These are phyloP conservation scores for Dallia pectoralis DNA, from an alignment of 2,797 vertebrate species.

Conservation along the genomic window DNA sequence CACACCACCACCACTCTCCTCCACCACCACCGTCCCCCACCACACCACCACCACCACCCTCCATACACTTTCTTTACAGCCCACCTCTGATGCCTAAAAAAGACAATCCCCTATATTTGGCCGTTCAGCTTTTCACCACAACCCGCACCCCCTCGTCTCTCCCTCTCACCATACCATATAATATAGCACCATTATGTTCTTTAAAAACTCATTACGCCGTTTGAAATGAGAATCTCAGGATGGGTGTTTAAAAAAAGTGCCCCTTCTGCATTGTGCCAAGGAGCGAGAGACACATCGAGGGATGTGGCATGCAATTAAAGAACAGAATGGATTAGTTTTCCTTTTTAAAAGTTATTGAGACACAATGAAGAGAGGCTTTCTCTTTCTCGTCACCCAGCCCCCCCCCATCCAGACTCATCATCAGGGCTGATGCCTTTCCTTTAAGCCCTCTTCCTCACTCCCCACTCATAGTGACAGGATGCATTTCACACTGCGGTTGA, in stretches of 20 bases:
- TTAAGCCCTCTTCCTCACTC: slow-evolving; percentile 54
- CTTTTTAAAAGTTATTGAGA: slow-evolving; percentile 75
- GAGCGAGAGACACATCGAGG: slow-evolving; percentile 58
- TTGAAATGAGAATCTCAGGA: slow-evolving; percentile 72
- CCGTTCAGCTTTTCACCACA: slow-evolving; percentile 35
- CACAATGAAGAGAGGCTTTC: slow-evolving; percentile 71
- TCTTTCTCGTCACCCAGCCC: slow-evolving; percentile 28
- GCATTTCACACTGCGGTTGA: slow-evolving; percentile 63
- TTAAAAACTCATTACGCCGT: slow-evolving; percentile 78
- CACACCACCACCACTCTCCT: neutral
- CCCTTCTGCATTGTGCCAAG: slow-evolving; percentile 58
- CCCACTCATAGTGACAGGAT: slow-evolving; percentile 68
- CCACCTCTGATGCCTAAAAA: slow-evolving; percentile 56
- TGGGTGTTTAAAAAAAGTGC: slow-evolving; percentile 64
- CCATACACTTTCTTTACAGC: slow-evolving; percentile 24
- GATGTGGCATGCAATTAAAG: slow-evolving; percentile 79
- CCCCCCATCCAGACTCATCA: slow-evolving; percentile 55
- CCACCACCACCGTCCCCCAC: slow-evolving; percentile 26
- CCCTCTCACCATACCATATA: slow-evolving; percentile 65
- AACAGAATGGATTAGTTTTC: slow-evolving; percentile 75
- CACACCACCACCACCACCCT: neutral
- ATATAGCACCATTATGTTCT: slow-evolving; percentile 70
- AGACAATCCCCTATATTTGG: slow-evolving; percentile 63
- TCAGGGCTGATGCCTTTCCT: slow-evolving; percentile 64
- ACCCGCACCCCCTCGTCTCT: slow-evolving; percentile 6